Base-by-base conservation (phyloP, 2,888 invertebrate species). In the Volucella zonaria region DNA sequence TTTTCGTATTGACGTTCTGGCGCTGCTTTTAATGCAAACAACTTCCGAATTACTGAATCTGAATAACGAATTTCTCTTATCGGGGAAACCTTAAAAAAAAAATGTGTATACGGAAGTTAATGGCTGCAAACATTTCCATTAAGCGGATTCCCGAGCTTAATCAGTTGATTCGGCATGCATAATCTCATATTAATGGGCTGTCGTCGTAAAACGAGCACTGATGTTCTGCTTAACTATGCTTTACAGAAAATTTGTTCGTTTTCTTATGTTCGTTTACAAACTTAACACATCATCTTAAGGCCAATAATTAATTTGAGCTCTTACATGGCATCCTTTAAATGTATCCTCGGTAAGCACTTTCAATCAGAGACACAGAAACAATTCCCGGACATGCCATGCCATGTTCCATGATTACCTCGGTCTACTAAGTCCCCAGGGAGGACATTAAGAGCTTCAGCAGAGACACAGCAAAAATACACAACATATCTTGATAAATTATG, bases 401-500 rank as follows among this genome's bases (percentile, higher is more conserved):
- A 42, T 15, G n/a, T 11, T 14, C 8, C 31, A 56, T 64, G 64
- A 45, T 40, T 15, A 14, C 31, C 6, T 31, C 14, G 49, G 47
- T 78, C 61, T 64, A 71, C 56, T 31, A 56, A 58, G 51, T 43
- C 70, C 70, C 62, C 78, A 31, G 64, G 70, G 82, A 75, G 79
- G 79, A 83, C 79, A 70, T 79, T 83, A 83, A 79, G 82, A 79
- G 82, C 40, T 47, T 45, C 75, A 51, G 43, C 62, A 11, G 47
- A n/a, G 64, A 78, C 78, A 31, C 6, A 6, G 31, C 4, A 31
- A 71, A 43, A 62, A 68, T 79, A 56, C 74, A 43, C 42, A 61
- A 47, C 54, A 43, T 74, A 70, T 70, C 82, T 74, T 75, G 79
- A 83, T 83, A 79, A 83, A 79, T 83, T 74, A 83, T 75, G 18